A percentile compares a stretch with the other conserved stretches of the same genome.
These are phyloP conservation scores for Patella depressa DNA, from an alignment of 2,888 invertebrate genomes.

Conservation along the genomic window DNA sequence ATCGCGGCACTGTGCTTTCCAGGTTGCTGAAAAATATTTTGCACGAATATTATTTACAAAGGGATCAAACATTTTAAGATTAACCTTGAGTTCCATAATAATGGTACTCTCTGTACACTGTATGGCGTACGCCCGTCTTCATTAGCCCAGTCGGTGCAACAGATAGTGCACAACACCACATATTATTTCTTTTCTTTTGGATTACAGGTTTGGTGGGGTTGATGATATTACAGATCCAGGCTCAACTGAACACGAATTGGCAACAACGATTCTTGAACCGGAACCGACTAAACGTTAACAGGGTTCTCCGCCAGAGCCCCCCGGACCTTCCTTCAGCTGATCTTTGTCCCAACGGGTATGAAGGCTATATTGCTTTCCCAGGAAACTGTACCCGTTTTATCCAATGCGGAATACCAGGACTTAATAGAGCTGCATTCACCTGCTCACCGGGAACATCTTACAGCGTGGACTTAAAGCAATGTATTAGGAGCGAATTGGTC, in stretches of 20 bases:
- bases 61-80: too few relatives aligned
- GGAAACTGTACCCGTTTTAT: not conserved
- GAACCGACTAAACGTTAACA: not conserved
- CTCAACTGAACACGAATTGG: not conserved
- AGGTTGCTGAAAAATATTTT: too few relatives aligned
- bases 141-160: too few relatives aligned
- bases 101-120: too few relatives aligned
- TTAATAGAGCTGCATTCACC: not conserved
- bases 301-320: too few relatives aligned
- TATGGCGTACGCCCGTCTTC: too few relatives aligned
- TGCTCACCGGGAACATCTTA: not conserved
- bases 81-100: too few relatives aligned
- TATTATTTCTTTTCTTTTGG: not conserved
- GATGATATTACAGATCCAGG: not conserved
- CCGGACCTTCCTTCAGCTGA: not conserved
- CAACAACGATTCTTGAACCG: not conserved
- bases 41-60: too few relatives aligned
- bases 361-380: not conserved
- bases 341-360: not conserved
- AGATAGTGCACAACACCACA: too few relatives aligned
- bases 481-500: not conserved
- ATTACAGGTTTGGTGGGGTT: not conserved
- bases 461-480: not conserved
- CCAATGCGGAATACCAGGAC: not conserved
- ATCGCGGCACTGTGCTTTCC: too few relatives aligned